These are phyloP conservation scores for Pachymerium ferrugineum DNA, from an alignment of 2,888 invertebrate species.

Conservation along the genomic window DNA sequence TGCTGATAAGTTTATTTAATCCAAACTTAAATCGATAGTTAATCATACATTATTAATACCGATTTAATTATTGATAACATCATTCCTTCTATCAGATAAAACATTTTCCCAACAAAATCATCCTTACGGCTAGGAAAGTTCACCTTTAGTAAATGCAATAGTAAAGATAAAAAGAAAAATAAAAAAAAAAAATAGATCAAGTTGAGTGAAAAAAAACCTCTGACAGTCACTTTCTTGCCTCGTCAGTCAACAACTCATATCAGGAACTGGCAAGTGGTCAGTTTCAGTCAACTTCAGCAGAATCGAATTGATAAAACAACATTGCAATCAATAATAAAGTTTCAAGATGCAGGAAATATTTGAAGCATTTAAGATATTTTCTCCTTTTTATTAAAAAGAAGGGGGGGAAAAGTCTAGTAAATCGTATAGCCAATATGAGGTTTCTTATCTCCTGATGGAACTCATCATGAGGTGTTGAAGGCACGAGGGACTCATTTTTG, in stretches of 20 bases:
- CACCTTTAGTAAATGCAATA: neutral
- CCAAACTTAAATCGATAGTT: neutral
- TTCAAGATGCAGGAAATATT: neutral
- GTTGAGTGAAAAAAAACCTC: neutral
- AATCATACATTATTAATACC: neutral
- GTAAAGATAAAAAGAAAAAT: neutral
- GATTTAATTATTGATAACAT: neutral
- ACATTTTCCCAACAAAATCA: neutral
- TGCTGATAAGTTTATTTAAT: neutral
- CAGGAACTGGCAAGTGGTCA: slow-evolving; percentile 19
- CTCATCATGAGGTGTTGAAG: slow-evolving; percentile 10
- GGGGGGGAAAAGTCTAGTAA: neutral
- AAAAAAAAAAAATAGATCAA: neutral
- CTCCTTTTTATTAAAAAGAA: neutral
- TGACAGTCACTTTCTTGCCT: slow-evolving; percentile 27
- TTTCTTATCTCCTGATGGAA: slow-evolving; percentile 13
- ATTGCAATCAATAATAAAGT: slow-evolving; percentile 12
- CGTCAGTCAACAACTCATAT: slow-evolving; percentile 23
- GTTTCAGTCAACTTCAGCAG: neutral
- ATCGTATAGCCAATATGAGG: neutral
- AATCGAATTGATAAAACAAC: neutral
- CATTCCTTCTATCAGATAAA: neutral
- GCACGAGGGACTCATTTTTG: slow-evolving; percentile 14
- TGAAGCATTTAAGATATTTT: neutral
- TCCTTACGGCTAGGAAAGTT: neutral